Base-by-base conservation (phyloP, 2,113 vertebrate species). In the Turdus rufiventris region DNA sequence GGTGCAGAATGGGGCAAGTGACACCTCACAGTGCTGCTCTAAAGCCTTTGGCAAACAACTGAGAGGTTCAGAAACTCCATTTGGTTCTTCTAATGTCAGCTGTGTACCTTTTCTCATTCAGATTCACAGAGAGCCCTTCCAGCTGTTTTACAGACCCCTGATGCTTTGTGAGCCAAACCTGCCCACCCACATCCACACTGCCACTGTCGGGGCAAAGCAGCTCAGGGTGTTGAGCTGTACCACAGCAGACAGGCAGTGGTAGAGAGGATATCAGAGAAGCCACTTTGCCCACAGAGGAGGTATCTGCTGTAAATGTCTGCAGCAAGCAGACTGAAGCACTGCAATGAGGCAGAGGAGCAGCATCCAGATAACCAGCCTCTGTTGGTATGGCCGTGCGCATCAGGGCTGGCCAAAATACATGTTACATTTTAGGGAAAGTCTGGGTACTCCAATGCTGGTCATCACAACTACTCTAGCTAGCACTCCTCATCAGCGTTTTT, bases 81-180 rank as follows among this genome's bases (percentile, higher is more conserved):
- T 94, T 92, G 89, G 71, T 92, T 73, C 88, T 65, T 72, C 89
- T 79, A 54, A 88, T 2, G 1, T 93, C 75, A 88, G 40, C 75
- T 90, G 75, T 57, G 40, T 48, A 54, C n/a, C 31, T 58, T 95
- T 94, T 91, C 91, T 85, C 72, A 83, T 95, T 93, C 85, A 90
- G 82, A 93, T 83, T 50, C n/a, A 68, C 15, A 16, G 45, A 61
- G 45, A 58, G 58, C 10, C 62, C 45, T 92, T 92, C 79, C 75
- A 92, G 86, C 67, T 93, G 86, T 91, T 92, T 92, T 85, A 65
- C 70, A 75, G 66, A 40, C 40, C 62, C 66, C 53, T 61, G 66
- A 29, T 42, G 53, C 54, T 92, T 83, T 76, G 58, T 79, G 67
- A 88, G 51, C 62, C 36, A 65, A 92, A 65, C 42, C 58, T 83